Evolutionary conservation across 2,113 vertebrate species (phyloP), one percentile per base, ranked within the genome.

Genomic region (Prunella himalayana): DNA sequence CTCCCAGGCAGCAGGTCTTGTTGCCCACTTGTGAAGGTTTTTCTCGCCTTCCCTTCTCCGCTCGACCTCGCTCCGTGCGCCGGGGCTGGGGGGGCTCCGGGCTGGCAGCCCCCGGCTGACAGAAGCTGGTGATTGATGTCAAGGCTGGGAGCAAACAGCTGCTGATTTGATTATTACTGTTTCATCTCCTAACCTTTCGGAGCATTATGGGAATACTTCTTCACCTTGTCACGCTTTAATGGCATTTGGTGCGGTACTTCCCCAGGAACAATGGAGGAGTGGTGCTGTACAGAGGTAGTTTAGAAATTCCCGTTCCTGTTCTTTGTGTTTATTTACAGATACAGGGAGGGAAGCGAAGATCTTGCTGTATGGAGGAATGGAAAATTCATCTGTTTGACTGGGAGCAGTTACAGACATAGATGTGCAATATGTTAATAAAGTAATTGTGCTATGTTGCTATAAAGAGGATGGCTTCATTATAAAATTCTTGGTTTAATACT

Each of bases 121-220:
- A 45, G 82, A 23, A 96, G 93, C 84, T 56, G 64, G 57, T 93
- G 95, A 96, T 95, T 71, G 91, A 96, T 97, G 94, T 91, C 68
- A 88, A 90, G 92, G 81, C 94, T 92, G 79, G 77, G 96, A 91
- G 94, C 91, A 80, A 97, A 93, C 96, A 98, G 97, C 97, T 98
- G 95, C 94, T 97, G 94, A 86, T 98, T 97, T 93, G 95, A 95
- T 97, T 96, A 94, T 94, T 96, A 47, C 90, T 82, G 31, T 98
- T 98, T 97, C 95, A 78, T 97, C 95, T 95, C 76, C 91, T 95
- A 94, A 97, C 94, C 97, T 98, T 98, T 98, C 79, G 84, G 69
- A 96, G 91, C 79, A 41, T 96, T 95, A 42, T 86, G 92, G 92
- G 92, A 97, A 90, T 92, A 82, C 92, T 92, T 94, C 71, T 92